Base-by-base conservation (phyloP, 2,113 vertebrate genomes). In the Megalops atlanticus region DNA sequence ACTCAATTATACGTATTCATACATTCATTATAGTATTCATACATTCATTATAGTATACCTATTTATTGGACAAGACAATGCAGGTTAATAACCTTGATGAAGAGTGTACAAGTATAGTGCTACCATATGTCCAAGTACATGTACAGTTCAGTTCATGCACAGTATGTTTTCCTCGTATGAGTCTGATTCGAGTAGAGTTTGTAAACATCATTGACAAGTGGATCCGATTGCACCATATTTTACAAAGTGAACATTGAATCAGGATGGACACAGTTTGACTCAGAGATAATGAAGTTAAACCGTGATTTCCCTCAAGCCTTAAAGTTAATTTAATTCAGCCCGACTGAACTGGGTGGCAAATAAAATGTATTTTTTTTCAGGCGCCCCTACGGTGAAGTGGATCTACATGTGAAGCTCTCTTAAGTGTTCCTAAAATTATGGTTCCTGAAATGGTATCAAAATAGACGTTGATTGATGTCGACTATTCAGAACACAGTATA, bases 301-400 rank as follows among this genome's bases (percentile, higher is more conserved):
- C n/a, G 15, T 40, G 35, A 74, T 74, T 41, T 41, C 73, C 39
- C 39, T 74, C 38, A 74, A 74, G 70, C 70, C 38, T 21, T 43
- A 74, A 74, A 74, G 18, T 43, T 40, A 74, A 74, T 74, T 74
- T 8, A 74, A 74, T 74, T 74, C 10, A 18, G 36, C 39, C 41
- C 18, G 15, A 10, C 7, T 35, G 69, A 71, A 18, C 69, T 71
- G 36, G 11, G 3, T 38, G 36, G 69, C 14, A 71, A 36, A 31
- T 64, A 64, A 64, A 64, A 64, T 64, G 58, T 24, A 11, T 64
- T 64, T 64, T 24, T 27, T n/a, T 31, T 64, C 21, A 21, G 36
- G 70, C 38, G 0, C 70, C 33, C 33, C 38, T 2, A 72, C 15
- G 38, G 35, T 39, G 70, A 35, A 72, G 35, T 39, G 70, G 35